phyloP scores from a whole-genome alignment of 2,797 vertebrate species.

The Rhynchotus rufescens region DNA sequence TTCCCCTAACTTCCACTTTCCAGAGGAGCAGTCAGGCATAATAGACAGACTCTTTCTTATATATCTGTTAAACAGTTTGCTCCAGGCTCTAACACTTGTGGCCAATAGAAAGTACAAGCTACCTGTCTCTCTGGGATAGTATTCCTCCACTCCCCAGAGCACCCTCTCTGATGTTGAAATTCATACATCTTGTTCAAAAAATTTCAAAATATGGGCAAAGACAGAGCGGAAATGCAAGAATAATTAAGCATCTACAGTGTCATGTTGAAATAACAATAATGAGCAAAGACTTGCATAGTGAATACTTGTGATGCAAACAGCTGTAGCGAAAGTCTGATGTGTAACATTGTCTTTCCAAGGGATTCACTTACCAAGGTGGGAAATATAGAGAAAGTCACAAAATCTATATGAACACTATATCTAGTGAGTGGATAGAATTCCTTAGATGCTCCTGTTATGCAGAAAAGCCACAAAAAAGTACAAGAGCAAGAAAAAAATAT shows the following conservation, averaged over 20 bases:
- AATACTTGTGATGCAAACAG: neutral
- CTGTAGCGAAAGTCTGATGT: neutral
- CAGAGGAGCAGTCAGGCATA: neutral
- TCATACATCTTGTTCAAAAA: neutral
- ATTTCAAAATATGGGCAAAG: neutral
- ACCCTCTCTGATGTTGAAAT: neutral
- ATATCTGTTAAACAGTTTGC: neutral
- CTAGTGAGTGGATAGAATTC: neutral
- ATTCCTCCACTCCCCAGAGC: no score
- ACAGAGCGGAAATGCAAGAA: neutral
- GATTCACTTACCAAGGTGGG: neutral
- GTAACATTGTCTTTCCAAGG: neutral
- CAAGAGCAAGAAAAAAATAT: neutral
- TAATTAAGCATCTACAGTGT: neutral
- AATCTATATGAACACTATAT: neutral
- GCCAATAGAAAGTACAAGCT: neutral
- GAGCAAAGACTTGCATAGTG: fast-evolving
- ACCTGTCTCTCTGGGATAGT: neutral
- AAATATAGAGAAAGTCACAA: neutral
- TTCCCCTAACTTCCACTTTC: neutral
- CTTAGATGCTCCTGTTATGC: neutral
- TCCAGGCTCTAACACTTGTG: neutral
- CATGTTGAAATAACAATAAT: neutral
- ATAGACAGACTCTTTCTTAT: fast-evolving
- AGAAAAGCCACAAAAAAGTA: neutral